Percentiles rank a stretch among this genome's conserved stretches.
Evolutionary conservation across 2,113 vertebrate genomes (phyloP).

Genomic region (Erpornis zantholeuca): DNA sequence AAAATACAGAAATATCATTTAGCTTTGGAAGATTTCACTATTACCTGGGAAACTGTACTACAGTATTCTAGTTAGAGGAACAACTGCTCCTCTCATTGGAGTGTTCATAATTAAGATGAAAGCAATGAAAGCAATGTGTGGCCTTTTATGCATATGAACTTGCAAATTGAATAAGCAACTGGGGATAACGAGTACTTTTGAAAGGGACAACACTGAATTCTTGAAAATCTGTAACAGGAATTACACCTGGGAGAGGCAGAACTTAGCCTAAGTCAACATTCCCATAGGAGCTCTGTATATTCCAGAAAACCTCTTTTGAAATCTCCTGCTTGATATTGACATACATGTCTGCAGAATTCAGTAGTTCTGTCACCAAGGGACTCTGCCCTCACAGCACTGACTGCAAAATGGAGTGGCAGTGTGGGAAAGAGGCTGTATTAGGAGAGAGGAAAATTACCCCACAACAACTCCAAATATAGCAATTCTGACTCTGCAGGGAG

Average conservation of each 20-base stretch:
- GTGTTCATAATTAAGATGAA: not conserved
- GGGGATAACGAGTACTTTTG: not conserved
- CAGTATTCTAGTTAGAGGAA: not conserved
- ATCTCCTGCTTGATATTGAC: not conserved
- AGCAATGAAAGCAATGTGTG: not conserved
- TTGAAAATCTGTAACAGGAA: not conserved
- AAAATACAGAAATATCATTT: not conserved
- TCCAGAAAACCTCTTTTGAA: not conserved
- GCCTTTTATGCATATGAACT: not conserved
- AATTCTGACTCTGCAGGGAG: not conserved
- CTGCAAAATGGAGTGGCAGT: not conserved
- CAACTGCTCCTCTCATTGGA: not conserved
- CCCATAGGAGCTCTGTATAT: not conserved
- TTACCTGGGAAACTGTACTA: not conserved
- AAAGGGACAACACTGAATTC: not conserved
- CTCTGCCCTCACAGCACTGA: not conserved
- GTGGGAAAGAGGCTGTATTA: not conserved
- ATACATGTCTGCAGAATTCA: not conserved
- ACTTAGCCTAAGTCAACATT: not conserved
- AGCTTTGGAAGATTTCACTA: not conserved
- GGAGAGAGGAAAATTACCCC: not conserved
- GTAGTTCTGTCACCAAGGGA: not conserved
- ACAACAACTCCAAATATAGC: conserved; percentile 28
- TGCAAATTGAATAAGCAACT: not conserved
- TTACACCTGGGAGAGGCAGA: not conserved